A percentile compares a stretch with the other conserved stretches of the same genome.
Conservation (phyloP, 2,113 vertebrate species). For the Loxodonta africana region DNA sequence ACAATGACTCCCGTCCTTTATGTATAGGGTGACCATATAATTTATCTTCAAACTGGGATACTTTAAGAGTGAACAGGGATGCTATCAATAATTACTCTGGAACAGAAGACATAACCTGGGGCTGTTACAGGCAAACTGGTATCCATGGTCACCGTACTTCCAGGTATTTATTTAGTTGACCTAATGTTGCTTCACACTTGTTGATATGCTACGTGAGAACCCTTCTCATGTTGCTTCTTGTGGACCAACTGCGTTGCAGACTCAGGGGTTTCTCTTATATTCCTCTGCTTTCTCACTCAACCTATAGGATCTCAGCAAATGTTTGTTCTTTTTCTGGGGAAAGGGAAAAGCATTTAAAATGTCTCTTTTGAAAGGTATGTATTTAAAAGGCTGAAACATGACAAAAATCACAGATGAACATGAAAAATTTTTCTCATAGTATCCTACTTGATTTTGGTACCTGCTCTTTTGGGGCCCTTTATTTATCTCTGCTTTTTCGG, state of each 20-base stretch:
- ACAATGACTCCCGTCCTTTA: not conserved
- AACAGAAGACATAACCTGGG: not conserved
- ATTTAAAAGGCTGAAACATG: not conserved
- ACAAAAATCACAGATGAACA: not conserved
- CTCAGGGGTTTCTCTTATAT: not conserved
- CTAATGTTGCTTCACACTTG: not conserved
- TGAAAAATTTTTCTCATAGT: not conserved
- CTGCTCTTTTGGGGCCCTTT: not conserved
- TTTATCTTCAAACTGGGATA: not conserved
- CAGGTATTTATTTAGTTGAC: not conserved
- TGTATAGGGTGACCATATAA: too few species aligned
- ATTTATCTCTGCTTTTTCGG: not conserved
- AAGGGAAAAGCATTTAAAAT: not conserved
- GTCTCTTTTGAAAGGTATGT: not conserved
- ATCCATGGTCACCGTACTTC: rapidly evolving
- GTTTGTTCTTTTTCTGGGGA: not conserved
- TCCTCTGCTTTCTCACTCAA: not conserved
- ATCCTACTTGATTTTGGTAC: not conserved
- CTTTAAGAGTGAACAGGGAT: not conserved
- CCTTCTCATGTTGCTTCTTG: not conserved
- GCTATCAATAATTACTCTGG: not conserved
- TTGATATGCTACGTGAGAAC: not conserved
- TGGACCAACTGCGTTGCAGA: not conserved
- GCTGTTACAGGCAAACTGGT: not conserved
- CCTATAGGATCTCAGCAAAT: constrained; percentile 6